Evolutionary conservation across 2,888 invertebrate genomes (phyloP), one percentile per base, ranked within the genome.

Genomic region (Temnothorax ravouxi): DNA sequence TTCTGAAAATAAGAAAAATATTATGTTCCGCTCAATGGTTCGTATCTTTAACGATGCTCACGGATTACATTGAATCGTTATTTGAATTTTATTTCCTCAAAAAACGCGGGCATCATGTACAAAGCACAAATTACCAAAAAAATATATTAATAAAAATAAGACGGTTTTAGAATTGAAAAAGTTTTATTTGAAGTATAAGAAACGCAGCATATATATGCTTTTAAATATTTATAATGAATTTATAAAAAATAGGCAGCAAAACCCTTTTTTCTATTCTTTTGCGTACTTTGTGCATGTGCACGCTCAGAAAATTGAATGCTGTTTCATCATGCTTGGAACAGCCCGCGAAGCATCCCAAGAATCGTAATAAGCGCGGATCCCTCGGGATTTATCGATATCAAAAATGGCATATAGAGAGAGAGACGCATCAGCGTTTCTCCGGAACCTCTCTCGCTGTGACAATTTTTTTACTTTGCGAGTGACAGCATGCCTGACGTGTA

Each of bases 401-500:
- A 77, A 44, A 15, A 4, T 59, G 8, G 13, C 34, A 13, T 38
- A 54, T 47, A 18, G 29, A 47, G 56, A 47, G 56, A 50, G 59
- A 59, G 18, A 59, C 34, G 29, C 47, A 25, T 25, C 25, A 44
- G 44, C 34, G 34, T 34, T 67, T 50, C 56, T 34, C 59, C 69
- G 38, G 21, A 69, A 21, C 38, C 44, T 44, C 69, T 79, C 59
- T 71, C 79, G n/a, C 56, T 50, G 34, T 25, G 76, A 76, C 41
- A 41, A 15, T 25, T 52, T 21, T n/a, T 29, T 71, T 76, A 86
- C 74, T 77, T 71, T 84, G 88, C 89, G 86, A 88, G 83, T 85
- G 88, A 88, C 86, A 84, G 89, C 89, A 90, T 90, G 89, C 86
- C 84, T 84, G 81, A 87, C 89, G 82, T 89, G 56, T 64, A 82